phyloP scores from a whole-genome alignment of 2,888 invertebrate genomes.

The Digitonthophagus gazella region DNA sequence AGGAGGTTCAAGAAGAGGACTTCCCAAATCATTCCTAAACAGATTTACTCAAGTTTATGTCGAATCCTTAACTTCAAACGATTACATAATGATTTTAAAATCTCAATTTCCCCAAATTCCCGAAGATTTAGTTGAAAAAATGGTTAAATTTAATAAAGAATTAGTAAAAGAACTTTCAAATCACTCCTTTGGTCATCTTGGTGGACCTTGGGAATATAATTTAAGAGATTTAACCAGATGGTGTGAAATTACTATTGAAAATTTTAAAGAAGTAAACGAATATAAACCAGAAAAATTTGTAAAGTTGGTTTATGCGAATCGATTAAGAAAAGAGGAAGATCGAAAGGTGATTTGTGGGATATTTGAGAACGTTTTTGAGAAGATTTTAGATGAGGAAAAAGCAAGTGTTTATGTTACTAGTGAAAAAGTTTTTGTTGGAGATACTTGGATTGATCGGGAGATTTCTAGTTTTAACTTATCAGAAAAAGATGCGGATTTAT shows the following conservation, averaged over 20 bases:
- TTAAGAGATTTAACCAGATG: conserved; percentile 91
- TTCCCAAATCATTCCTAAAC: conserved; percentile 96
- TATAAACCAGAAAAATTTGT: conserved; percentile 62
- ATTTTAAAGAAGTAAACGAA: conserved; percentile 40
- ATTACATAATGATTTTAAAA: conserved; percentile 66
- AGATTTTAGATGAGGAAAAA: conserved; percentile 55
- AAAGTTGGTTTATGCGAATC: conserved; percentile 78
- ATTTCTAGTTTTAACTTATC: conserved; percentile 40
- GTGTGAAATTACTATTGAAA: conserved; percentile 72
- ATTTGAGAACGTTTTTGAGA: conserved; percentile 53
- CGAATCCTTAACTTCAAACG: conserved; percentile 62
- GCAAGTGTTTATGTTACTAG: conserved; percentile 62
- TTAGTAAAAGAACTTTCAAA: conserved; percentile 64
- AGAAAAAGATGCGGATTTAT: conserved; percentile 44
- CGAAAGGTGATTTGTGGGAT: conserved; percentile 64
- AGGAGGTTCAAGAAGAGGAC: conserved; percentile 92
- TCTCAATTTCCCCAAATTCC: conserved; percentile 64
- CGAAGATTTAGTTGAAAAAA: conserved; percentile 60
- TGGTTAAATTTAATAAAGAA: conserved; percentile 77
- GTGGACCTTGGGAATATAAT: conserved; percentile 97
- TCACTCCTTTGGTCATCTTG: conserved; percentile 73
- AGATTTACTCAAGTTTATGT: conserved; percentile 90
- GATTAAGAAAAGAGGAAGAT: conserved; percentile 81
- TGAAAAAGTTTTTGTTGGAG: conserved; percentile 62
- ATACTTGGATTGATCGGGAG: conserved; percentile 54